phyloP scores from a whole-genome alignment of 1,140 invertebrate genomes.

The Diorhabda sublineata region DNA sequence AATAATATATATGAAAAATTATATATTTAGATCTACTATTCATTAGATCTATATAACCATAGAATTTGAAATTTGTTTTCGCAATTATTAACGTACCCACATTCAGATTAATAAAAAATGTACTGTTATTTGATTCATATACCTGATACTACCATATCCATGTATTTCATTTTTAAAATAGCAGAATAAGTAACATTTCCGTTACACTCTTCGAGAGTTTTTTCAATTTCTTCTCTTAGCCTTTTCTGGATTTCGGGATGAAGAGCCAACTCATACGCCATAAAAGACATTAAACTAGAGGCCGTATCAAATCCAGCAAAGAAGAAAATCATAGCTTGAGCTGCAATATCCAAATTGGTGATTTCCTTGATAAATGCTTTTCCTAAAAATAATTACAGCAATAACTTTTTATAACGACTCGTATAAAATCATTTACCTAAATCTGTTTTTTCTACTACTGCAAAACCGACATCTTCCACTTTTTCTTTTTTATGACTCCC shows the following conservation, averaged over 20 bases:
- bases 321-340: slow-evolving; percentile 47
- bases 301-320: slow-evolving; percentile 46
- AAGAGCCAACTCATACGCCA: slow-evolving; percentile 48
- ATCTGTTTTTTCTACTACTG: no score
- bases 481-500: slow-evolving; percentile 29
- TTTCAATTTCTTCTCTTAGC: slow-evolving; percentile 41
- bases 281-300: slow-evolving; percentile 38
- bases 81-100: no score
- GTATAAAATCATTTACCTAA: not conserved
- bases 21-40: no score
- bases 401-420: not conserved
- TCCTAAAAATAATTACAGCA: no score
- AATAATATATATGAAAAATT: no score
- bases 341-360: slow-evolving; percentile 36
- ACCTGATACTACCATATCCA: slow-evolving; percentile 49
- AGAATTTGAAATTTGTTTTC: no score
- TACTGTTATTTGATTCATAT: no score
- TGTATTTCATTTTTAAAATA: slow-evolving; percentile 45
- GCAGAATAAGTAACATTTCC: slow-evolving; percentile 40
- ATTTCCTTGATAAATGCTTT: slow-evolving; percentile 10
- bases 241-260: slow-evolving; percentile 51
- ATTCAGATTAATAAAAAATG: no score
- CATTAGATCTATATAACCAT: no score
- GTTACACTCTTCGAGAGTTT: slow-evolving; percentile 14
- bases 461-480: not conserved